phyloP scores from a whole-genome alignment of 2,113 vertebrate genomes.

The Oryzias curvinotus region DNA sequence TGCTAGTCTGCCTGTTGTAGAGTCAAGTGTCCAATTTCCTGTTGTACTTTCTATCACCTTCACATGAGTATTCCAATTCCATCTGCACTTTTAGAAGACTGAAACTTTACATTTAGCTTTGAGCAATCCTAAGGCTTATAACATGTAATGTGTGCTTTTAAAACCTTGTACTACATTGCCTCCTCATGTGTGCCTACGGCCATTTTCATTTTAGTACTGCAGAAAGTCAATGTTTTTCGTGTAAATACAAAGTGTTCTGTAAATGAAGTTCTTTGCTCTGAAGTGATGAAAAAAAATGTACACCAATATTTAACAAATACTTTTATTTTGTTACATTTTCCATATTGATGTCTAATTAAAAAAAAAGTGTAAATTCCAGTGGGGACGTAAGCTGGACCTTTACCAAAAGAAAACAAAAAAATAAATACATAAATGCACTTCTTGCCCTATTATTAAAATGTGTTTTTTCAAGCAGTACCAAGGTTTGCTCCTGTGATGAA shows the following conservation, averaged over 20 bases:
- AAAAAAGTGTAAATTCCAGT: no score
- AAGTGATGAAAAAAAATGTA: conserved; percentile 17
- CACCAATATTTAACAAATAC: no score
- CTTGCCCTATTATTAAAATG: conserved; percentile 20
- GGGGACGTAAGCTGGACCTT: no score
- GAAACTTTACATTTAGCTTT: no score
- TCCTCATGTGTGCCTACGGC: conserved; percentile 3
- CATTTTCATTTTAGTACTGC: conserved; percentile 10
- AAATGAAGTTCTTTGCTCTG: conserved; percentile 28
- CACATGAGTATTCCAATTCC: not conserved
- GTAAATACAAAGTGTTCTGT: conserved; percentile 42
- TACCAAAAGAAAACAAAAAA: no score
- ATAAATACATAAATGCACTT: conserved; percentile 25
- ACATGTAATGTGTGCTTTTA: no score
- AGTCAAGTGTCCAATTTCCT: not conserved
- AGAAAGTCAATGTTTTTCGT: conserved; percentile 11
- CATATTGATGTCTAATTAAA: no score
- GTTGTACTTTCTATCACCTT: not conserved
- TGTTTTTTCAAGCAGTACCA: conserved; percentile 18
- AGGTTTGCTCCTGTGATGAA: conserved; percentile 22
- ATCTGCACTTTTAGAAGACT: not conserved
- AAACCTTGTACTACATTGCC: no score
- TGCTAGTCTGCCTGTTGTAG: not conserved
- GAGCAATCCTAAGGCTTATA: no score
- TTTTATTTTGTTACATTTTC: no score